Evolutionary conservation across 2,888 invertebrate species (phyloP).

Genomic region (Caenorhabditis sinica): DNA sequence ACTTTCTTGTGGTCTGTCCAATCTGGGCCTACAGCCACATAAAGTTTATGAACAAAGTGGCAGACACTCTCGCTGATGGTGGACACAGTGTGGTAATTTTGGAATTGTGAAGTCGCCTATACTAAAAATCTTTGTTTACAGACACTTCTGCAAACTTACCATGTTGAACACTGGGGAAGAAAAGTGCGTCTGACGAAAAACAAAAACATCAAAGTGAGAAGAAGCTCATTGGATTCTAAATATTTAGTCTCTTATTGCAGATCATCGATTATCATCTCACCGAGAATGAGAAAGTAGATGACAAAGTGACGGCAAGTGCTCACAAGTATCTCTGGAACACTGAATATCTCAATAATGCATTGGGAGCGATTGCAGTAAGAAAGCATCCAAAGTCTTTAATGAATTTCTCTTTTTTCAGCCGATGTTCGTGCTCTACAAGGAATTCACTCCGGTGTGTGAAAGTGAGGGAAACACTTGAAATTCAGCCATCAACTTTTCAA

Average conservation of each 20-base stretch:
- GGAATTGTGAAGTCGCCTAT: background rate
- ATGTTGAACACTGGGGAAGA: constrained; percentile 25
- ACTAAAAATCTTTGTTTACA: background rate
- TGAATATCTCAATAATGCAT: constrained; percentile 17
- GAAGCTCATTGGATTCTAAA: background rate
- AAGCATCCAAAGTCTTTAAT: background rate
- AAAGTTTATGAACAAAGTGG: constrained; percentile 43
- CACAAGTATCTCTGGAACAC: constrained; percentile 28
- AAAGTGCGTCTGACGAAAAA: constrained; percentile 27
- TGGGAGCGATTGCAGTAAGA: constrained; percentile 33
- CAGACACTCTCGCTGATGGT: constrained; percentile 28
- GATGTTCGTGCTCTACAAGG: constrained; percentile 34
- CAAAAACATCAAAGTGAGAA: constrained; percentile 23
- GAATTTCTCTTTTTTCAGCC: constrained; percentile 21
- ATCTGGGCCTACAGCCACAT: constrained; percentile 45
- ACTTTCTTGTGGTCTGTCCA: constrained; percentile 29
- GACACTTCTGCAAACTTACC: constrained; percentile 32
- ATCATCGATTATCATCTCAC: constrained; percentile 28
- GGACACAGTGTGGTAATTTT: constrained; percentile 36
- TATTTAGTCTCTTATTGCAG: background rate
- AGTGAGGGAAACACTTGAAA: background rate
- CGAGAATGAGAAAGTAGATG: background rate
- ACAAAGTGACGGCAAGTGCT: constrained; percentile 10
- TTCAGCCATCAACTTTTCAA: too few relatives aligned
- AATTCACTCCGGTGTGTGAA: constrained; percentile 42